A percentile compares a stretch with the other conserved stretches of the same genome.
Evolutionary conservation across 2,888 invertebrate genomes (phyloP).

Genomic region (Podabrus alpinus): DNA sequence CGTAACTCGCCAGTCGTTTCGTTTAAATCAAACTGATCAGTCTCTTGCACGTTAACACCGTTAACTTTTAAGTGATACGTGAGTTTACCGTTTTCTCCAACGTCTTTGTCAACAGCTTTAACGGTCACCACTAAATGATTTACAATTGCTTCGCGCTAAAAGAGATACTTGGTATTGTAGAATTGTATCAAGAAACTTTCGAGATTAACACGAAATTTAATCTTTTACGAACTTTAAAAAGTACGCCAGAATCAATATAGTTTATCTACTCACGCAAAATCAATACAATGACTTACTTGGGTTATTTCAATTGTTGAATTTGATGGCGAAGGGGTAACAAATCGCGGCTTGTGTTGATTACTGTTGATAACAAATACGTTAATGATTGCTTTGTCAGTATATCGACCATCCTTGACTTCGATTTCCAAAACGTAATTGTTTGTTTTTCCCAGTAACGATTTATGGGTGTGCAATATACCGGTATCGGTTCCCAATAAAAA

Average conservation of each 20-base stretch:
- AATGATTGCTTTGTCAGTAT: slow-evolving; percentile 71
- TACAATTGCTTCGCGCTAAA: slow-evolving; percentile 72
- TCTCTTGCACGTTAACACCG: slow-evolving; percentile 70
- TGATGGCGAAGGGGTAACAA: slow-evolving; percentile 74
- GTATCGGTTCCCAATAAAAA: slow-evolving; percentile 76
- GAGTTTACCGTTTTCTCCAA: slow-evolving; percentile 81
- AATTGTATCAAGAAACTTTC: no score
- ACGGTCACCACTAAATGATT: slow-evolving; percentile 81
- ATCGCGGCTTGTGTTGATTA: slow-evolving; percentile 81
- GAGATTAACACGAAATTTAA: no score
- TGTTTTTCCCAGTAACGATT: slow-evolving; percentile 69
- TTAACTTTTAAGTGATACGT: slow-evolving; percentile 82
- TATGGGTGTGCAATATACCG: slow-evolving; percentile 82
- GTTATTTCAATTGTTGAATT: slow-evolving; percentile 78
- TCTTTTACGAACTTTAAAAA: no score
- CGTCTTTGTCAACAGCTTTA: slow-evolving; percentile 80
- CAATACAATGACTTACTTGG: neutral
- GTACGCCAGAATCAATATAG: no score
- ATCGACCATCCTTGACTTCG: slow-evolving; percentile 77
- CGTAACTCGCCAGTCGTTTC: slow-evolving; percentile 78
- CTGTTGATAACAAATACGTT: slow-evolving; percentile 77
- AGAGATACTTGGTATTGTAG: slow-evolving; percentile 29
- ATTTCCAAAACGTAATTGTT: slow-evolving; percentile 57
- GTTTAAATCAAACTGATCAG: slow-evolving; percentile 81
- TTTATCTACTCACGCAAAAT: no score